Evolutionary conservation across 2,797 vertebrate genomes (phyloP).

Genomic region (Antennarius maculatus): DNA sequence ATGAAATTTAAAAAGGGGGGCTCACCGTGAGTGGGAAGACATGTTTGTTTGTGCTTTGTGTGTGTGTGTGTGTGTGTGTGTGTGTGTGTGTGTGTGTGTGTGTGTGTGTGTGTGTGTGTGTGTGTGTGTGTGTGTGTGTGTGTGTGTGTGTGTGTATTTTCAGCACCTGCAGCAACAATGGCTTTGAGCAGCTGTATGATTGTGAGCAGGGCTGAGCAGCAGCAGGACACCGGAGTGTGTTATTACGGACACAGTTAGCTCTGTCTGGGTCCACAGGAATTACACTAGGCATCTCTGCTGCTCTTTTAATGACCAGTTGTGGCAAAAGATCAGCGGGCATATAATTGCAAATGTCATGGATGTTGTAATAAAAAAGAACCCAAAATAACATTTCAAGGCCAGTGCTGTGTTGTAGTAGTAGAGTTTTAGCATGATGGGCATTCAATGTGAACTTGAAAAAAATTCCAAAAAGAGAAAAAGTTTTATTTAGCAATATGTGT

Average conservation of each 20-base stretch:
- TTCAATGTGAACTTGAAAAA: slow-evolving; percentile 40
- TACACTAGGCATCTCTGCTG: slow-evolving; percentile 46
- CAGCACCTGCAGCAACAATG: slow-evolving; percentile 74
- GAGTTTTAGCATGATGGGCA: slow-evolving; percentile 21
- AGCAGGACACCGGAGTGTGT: slow-evolving; percentile 70
- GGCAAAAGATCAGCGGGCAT: slow-evolving; percentile 59
- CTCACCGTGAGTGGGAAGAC: slow-evolving; percentile 17
- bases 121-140: slow-evolving; percentile 28
- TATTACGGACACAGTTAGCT: slow-evolving; percentile 70
- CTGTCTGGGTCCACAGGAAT: slow-evolving; percentile 65
- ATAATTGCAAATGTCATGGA: slow-evolving; percentile 71
- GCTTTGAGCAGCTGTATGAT: slow-evolving; percentile 64
- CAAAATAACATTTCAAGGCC: slow-evolving; percentile 54
- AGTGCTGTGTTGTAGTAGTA: slow-evolving; percentile 26
- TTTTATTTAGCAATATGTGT: slow-evolving; percentile 31
- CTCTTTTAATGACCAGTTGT: slow-evolving; percentile 67
- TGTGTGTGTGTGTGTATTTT: slow-evolving; percentile 28
- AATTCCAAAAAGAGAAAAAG: slow-evolving; percentile 29
- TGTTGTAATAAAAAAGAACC: slow-evolving; percentile 59
- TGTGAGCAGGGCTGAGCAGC: slow-evolving; percentile 62
- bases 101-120: slow-evolving; percentile 28
- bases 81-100: slow-evolving; percentile 29
- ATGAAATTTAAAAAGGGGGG: neutral
- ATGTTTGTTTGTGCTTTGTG: slow-evolving; percentile 41
- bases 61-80: slow-evolving; percentile 27